Conservation (phyloP, 2,888 invertebrate genomes). For the Coenonympha arcania region DNA sequence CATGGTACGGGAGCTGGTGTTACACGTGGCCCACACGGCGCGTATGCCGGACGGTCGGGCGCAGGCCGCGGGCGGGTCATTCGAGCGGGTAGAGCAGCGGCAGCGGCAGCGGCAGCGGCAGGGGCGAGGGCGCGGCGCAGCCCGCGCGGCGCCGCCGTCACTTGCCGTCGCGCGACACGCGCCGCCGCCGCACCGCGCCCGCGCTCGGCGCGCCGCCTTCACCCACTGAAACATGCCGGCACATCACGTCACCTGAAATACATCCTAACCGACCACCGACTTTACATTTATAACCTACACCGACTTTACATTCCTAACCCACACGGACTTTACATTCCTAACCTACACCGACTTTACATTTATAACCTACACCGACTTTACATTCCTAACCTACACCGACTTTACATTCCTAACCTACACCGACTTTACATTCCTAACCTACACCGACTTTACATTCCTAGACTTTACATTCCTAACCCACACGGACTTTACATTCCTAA, state of each 20-base stretch:
- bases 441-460: too few species aligned
- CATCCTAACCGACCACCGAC: too few species aligned
- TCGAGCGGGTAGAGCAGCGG: constrained; percentile 35
- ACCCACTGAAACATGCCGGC: constrained; percentile 57
- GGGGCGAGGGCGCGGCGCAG: constrained; percentile 46
- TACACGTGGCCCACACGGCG: background rate
- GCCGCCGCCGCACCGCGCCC: constrained; percentile 71
- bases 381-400: too few species aligned
- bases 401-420: too few species aligned
- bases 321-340: too few species aligned
- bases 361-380: too few species aligned
- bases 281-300: too few species aligned
- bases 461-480: too few species aligned
- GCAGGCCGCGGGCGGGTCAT: constrained; percentile 26
- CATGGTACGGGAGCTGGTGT: background rate
- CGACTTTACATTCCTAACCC: too few species aligned
- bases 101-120: constrained; percentile 27
- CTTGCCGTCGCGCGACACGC: constrained; percentile 82
- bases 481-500: too few species aligned
- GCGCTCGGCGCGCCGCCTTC: constrained; percentile 41
- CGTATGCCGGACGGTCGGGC: constrained; percentile 1
- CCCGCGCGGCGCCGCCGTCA: constrained; percentile 78
- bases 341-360: too few species aligned
- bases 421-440: too few species aligned
- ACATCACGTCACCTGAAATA: background rate